Evolutionary conservation across 1,140 invertebrate species (phyloP).

Genomic region (fruit fly (Drosophila melanogaster)): Release_6_plus_ISO1_MT NC_004354.4:9738001-9738500

Average conservation of each 20-base stretch:
- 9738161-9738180: slow-evolving; percentile 70
- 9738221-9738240: slow-evolving; percentile 61
- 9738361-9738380: slow-evolving; percentile 9
- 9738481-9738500: not conserved
- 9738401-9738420: not conserved
- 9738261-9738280: slow-evolving; percentile 9
- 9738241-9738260: slow-evolving; percentile 12
- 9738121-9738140: slow-evolving; percentile 79
- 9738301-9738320: slow-evolving; percentile 58
- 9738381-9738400: not conserved
- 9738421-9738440: not conserved
- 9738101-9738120: slow-evolving; percentile 59
- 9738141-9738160: slow-evolving; percentile 81
- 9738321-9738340: slow-evolving; percentile 10
- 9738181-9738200: slow-evolving; percentile 59
- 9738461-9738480: slow-evolving; percentile 29
- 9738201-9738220: slow-evolving; percentile 66
- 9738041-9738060: not conserved
- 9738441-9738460: not conserved
- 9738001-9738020: slow-evolving; percentile 61
- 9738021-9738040: not conserved
- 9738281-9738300: slow-evolving; percentile 55
- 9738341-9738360: slow-evolving; percentile 13
- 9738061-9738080: slow-evolving; percentile 54
- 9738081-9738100: slow-evolving; percentile 55